Percentiles rank a stretch among this genome's conserved stretches.
Evolutionary conservation across 2,797 vertebrate species (phyloP).

Genomic region (Tarsius wallacei): DNA sequence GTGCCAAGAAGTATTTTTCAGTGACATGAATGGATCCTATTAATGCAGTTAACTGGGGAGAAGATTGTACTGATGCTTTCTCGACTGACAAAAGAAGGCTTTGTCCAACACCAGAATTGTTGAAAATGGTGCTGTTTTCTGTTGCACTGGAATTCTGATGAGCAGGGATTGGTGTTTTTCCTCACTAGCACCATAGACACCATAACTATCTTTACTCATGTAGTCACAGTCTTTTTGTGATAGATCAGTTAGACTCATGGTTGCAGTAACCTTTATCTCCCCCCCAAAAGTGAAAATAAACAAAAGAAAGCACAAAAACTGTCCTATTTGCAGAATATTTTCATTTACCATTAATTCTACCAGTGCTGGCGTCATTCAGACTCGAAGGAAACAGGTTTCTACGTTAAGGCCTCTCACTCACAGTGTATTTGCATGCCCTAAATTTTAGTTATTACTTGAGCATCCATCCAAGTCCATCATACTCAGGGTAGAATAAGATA

Average conservation of each 20-base stretch:
- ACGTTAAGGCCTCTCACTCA: neutral
- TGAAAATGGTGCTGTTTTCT: neutral
- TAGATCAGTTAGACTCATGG: neutral
- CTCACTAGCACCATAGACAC: neutral
- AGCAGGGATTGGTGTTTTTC: neutral
- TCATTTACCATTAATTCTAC: neutral
- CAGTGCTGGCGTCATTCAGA: neutral
- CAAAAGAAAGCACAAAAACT: neutral
- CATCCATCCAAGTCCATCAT: neutral
- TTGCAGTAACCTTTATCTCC: neutral
- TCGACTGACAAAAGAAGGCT: slow-evolving; percentile 78
- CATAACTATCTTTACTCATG: slow-evolving; percentile 12
- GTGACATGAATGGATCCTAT: slow-evolving; percentile 85
- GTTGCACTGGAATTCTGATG: neutral
- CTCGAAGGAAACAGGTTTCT: neutral
- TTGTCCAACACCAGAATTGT: slow-evolving; percentile 16
- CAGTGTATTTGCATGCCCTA: neutral
- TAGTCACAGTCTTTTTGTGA: slow-evolving; percentile 68
- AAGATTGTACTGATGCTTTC: slow-evolving; percentile 56
- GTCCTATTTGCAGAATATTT: neutral
- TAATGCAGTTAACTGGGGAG: slow-evolving; percentile 60
- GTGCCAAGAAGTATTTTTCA: slow-evolving; percentile 88
- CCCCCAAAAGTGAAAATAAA: neutral
- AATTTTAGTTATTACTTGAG: neutral
- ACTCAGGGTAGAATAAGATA: neutral